Evolutionary conservation across 1,140 invertebrate species (phyloP), one percentile per base, ranked within the genome.

Genomic region (Drosophila varians): DNA sequence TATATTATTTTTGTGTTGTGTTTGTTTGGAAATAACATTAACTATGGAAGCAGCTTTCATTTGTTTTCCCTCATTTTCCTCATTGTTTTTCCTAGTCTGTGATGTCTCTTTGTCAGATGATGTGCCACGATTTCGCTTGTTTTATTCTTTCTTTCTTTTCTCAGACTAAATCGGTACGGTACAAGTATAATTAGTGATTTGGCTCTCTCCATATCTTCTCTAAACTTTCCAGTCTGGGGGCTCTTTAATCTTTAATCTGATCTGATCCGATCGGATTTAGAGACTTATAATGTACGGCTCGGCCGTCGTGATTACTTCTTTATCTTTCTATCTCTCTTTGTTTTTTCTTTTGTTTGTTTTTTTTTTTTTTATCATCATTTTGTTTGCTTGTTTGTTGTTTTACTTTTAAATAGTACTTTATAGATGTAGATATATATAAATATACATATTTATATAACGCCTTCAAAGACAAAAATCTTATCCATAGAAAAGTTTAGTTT

Each of bases 31-130:
- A 60, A 79, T 74, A 60, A 57, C 77, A 56, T 74, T 78, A 77
- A 61, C 78, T 83, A 83, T 83, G 79, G 79, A 83, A 83, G 79
- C 79, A 66, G 51, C 54, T 34, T 68, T 61, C 40, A 42, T 40
- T 42, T 19, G 38, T 65, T 65, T 25, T 28, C 45, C 25, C 12
- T 11, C 8, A 16, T 21, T 21, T 21, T 21, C 21, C 7, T 21
- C 5, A 12, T 21, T 18, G 5, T 57, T 9, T 5, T 40, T 11
- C 47, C 7, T 31, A 28, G 14, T 36, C 18, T 48, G 23, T 56
- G 36, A 38, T 60, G 48, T 36, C 54, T 42, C 38, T 16, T 16
- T 42, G 18, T 38, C 14, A 45, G 47, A 48, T 60, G 65, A 58
- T 56, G 54, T 77, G 68, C 77, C 78, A 76, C 64, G 55, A 49